phyloP scores from a whole-genome alignment of 2,888 invertebrate genomes.

The Heteropelma amictum region DNA sequence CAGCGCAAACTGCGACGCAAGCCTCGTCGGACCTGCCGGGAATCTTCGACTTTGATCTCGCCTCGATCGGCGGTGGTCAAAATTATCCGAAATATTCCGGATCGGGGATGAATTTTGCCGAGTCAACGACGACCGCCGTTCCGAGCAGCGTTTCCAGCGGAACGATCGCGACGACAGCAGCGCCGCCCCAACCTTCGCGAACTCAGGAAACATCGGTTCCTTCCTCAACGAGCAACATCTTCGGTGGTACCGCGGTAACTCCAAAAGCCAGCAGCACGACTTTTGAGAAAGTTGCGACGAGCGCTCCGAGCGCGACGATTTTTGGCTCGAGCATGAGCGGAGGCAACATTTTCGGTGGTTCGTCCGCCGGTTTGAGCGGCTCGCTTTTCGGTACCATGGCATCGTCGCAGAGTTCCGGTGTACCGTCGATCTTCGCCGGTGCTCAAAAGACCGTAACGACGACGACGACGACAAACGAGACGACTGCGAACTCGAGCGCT shows the following conservation, averaged over 20 bases:
- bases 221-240: constrained; percentile 54
- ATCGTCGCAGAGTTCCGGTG: constrained; percentile 9
- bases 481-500: too few relatives aligned
- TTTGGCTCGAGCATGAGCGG: constrained; percentile 33
- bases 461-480: constrained; percentile 19
- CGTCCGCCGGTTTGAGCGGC: constrained; percentile 1
- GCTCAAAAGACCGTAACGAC: too few relatives aligned
- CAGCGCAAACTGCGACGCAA: constrained; percentile 52
- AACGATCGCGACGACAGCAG: too few relatives aligned
- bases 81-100: constrained; percentile 30
- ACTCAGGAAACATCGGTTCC: background rate
- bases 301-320: constrained; percentile 35
- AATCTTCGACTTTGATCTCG: constrained; percentile 56
- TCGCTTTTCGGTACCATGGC: constrained; percentile 31
- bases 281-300: constrained; percentile 40
- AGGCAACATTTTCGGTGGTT: constrained; percentile 37
- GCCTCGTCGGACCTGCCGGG: constrained; percentile 57
- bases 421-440: constrained; percentile 28
- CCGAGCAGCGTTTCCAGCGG: background rate
- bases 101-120: constrained; percentile 45
- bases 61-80: constrained; percentile 15
- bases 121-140: constrained; percentile 26
- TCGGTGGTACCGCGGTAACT: constrained; percentile 54
- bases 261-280: constrained; percentile 24
- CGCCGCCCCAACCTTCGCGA: constrained; percentile 41